These are phyloP conservation scores for Solen grandis DNA, from an alignment of 1,140 invertebrate species.

Conservation along the genomic window DNA sequence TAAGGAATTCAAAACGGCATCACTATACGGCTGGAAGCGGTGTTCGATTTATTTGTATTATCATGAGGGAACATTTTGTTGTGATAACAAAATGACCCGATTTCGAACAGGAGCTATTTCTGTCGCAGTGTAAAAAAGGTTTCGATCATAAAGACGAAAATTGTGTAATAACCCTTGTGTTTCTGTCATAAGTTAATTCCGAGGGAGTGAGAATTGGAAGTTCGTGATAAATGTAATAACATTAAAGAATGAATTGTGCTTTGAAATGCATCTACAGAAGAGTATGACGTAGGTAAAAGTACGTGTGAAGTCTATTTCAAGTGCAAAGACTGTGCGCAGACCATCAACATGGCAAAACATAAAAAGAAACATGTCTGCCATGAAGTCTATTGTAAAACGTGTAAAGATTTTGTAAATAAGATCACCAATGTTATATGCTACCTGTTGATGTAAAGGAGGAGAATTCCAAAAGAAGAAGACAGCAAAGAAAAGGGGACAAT, in stretches of 20 bases:
- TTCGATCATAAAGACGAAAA: no score
- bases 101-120: conserved; percentile 31
- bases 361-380: no score
- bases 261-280: conserved; percentile 30
- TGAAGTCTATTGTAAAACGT: no score
- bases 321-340: conserved; percentile 26
- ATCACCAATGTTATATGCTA: conserved; percentile 20
- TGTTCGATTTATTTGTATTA: no score
- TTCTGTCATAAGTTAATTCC: conserved; percentile 12
- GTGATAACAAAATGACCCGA: no score
- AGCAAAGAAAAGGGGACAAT: no score
- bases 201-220: conserved; percentile 25
- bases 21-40: no score
- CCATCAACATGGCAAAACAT: conserved; percentile 13
- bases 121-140: conserved; percentile 23
- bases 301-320: conserved; percentile 22
- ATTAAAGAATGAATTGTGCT: conserved; percentile 29
- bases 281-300: conserved; percentile 29
- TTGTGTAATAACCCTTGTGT: conserved; percentile 16
- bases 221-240: conserved; percentile 25
- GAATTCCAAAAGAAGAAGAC: no score
- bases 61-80: no score
- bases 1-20: no score
- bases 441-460: conserved; percentile 10
- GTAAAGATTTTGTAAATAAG: background rate